Evolutionary conservation across 2,113 vertebrate genomes (phyloP).

Genomic region (Phasianus colchicus): DNA sequence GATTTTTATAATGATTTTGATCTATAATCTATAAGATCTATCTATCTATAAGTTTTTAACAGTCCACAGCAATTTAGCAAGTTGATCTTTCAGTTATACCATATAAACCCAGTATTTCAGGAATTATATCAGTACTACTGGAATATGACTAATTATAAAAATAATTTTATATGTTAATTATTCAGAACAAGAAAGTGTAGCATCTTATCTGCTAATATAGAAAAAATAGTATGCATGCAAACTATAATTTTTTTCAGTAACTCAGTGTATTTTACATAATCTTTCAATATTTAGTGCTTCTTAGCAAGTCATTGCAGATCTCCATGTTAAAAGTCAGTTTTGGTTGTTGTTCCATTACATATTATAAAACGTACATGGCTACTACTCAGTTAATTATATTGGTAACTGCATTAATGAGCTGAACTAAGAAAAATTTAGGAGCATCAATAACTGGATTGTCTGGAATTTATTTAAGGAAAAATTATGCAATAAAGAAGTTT

Average conservation of each 20-base stretch:
- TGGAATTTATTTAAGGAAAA: background rate
- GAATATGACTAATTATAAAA: background rate
- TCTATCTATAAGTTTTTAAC: background rate
- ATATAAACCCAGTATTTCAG: background rate
- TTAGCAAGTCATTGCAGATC: background rate
- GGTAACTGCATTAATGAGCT: background rate
- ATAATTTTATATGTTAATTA: background rate
- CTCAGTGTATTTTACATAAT: background rate
- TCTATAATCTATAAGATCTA: too few relatives aligned
- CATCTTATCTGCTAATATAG: background rate
- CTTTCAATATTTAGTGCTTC: background rate
- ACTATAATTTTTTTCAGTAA: background rate
- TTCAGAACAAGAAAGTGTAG: background rate
- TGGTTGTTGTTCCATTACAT: background rate
- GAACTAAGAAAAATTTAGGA: background rate
- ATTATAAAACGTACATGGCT: background rate
- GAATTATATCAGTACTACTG: background rate
- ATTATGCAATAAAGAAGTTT: background rate
- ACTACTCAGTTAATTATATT: background rate
- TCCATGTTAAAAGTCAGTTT: background rate
- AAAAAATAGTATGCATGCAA: background rate
- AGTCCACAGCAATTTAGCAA: background rate
- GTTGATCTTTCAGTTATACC: background rate
- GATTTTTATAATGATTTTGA: background rate
- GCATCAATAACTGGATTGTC: background rate